Conservation (phyloP, 1,140 invertebrate genomes). For the Thaumetopoea pityocampa region DNA sequence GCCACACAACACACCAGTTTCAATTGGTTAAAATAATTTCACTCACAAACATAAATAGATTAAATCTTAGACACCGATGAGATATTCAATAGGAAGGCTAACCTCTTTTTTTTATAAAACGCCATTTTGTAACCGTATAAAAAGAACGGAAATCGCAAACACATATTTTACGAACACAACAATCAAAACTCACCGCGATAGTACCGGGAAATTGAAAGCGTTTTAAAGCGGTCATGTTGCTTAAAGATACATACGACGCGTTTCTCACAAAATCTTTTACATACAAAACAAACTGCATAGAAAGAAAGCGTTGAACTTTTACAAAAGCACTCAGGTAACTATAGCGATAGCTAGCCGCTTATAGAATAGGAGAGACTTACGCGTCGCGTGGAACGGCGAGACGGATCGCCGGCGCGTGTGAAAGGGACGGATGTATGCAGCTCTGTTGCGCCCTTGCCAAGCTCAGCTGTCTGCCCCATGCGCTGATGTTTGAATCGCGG, state of each 20-base stretch:
- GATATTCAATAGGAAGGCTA: neutral
- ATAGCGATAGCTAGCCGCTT: constrained; percentile 62
- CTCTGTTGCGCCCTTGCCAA: constrained; percentile 54
- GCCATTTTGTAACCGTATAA: neutral
- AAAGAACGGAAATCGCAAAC: constrained; percentile 2
- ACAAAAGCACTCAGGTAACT: constrained; percentile 74
- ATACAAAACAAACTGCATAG: constrained; percentile 61
- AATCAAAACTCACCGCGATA: constrained; percentile 23
- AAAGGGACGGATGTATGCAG: constrained; percentile 55
- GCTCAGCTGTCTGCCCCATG: constrained; percentile 69
- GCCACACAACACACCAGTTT: too few relatives aligned
- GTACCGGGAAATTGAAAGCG: constrained; percentile 19
- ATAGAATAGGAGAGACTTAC: constrained; percentile 67
- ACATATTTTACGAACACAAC: constrained; percentile 6
- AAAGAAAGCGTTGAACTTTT: constrained; percentile 69
- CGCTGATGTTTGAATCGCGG: constrained; percentile 76
- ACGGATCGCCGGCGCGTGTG: constrained; percentile 34
- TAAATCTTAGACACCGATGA: neutral
- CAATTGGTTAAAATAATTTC: too few relatives aligned
- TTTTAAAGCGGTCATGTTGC: constrained; percentile 21
- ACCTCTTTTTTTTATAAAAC: neutral
- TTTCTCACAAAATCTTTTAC: constrained; percentile 56
- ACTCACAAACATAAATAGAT: too few relatives aligned
- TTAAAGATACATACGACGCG: constrained; percentile 45
- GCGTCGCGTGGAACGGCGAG: constrained; percentile 45